phyloP scores from a whole-genome alignment of 2,797 vertebrate genomes.

The Dermochelys coriacea region DNA sequence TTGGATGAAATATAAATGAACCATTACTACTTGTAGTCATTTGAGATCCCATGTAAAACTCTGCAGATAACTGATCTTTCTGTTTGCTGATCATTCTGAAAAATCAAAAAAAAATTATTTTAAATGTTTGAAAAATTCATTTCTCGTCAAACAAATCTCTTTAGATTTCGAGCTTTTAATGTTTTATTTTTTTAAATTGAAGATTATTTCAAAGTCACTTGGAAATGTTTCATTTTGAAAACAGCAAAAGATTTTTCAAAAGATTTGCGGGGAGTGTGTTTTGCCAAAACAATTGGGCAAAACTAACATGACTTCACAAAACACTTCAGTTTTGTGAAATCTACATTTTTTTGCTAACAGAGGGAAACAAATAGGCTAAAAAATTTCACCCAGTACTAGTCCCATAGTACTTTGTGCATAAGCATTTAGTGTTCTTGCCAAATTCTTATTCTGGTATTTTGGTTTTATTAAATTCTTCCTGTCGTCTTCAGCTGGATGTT shows the following conservation, averaged over 20 bases:
- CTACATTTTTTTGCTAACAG: not conserved
- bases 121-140: not conserved
- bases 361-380: not conserved
- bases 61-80: not conserved
- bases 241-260: not conserved
- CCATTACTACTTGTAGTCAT: not conserved
- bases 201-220: not conserved
- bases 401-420: not conserved
- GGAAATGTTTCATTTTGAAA: not conserved
- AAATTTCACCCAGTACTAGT: not conserved
- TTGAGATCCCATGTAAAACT: not conserved
- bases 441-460: not conserved
- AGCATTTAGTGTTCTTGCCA: not conserved
- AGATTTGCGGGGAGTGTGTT: not conserved
- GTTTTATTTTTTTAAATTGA: not conserved
- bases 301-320: not conserved
- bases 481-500: not conserved
- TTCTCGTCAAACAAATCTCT: not conserved
- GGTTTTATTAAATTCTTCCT: not conserved
- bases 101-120: not conserved
- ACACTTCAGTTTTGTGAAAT: not conserved
- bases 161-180: not conserved
- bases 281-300: not conserved
- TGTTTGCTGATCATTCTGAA: not conserved
- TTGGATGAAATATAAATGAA: not conserved